These are phyloP conservation scores for Teleiodes luculella DNA, from an alignment of 2,888 invertebrate species.

Conservation along the genomic window DNA sequence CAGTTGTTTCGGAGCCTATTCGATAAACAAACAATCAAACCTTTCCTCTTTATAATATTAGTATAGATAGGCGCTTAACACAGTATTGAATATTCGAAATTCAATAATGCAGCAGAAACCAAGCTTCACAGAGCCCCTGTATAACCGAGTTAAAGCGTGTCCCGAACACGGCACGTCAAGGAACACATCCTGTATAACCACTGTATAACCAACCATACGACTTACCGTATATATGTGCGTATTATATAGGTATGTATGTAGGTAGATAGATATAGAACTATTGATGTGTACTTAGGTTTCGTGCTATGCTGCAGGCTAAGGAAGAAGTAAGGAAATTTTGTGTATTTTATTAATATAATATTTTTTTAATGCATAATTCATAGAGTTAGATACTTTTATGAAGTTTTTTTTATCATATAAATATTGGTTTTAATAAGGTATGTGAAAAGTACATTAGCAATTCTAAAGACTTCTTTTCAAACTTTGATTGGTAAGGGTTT, in stretches of 20 bases:
- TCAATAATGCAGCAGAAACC: neutral
- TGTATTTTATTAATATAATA: too few relatives aligned
- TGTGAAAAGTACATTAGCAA: too few relatives aligned
- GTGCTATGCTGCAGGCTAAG: neutral
- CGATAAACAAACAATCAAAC: too few relatives aligned
- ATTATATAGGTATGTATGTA: neutral
- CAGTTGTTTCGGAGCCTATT: too few relatives aligned
- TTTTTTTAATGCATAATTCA: too few relatives aligned
- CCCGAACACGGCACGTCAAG: neutral
- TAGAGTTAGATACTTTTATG: too few relatives aligned
- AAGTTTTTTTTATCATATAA: too few relatives aligned
- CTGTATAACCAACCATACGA: neutral
- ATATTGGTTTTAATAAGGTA: too few relatives aligned
- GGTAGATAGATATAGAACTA: conserved; percentile 4
- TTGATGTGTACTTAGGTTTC: neutral
- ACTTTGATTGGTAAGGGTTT: too few relatives aligned
- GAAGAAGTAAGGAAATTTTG: neutral
- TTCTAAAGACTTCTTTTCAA: too few relatives aligned
- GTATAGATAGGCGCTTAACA: neutral
- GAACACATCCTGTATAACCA: neutral
- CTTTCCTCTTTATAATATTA: too few relatives aligned
- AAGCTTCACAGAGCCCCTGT: conserved; percentile 1
- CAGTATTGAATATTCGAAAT: neutral
- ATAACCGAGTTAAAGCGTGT: conserved; percentile 6
- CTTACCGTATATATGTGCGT: neutral